Evolutionary conservation across 2,888 invertebrate genomes (phyloP).

Genomic region (Polydrusus pterygomalis): DNA sequence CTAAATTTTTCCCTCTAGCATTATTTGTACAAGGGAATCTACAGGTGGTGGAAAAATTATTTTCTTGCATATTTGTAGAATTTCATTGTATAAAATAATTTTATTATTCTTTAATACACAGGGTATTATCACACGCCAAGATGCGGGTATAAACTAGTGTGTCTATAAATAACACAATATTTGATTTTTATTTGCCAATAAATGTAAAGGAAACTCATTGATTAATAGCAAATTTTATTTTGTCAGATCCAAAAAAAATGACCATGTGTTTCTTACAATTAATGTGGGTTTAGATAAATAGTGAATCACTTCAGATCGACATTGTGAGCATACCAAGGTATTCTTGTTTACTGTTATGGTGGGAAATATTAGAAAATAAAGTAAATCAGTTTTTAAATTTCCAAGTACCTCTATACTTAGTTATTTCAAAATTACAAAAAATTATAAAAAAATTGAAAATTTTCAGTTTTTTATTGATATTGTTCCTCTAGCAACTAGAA

Average conservation of each 20-base stretch:
- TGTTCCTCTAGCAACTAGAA: too few species aligned
- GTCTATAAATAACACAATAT: not conserved
- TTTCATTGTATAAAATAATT: too few species aligned
- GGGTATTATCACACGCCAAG: too few species aligned
- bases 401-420: not conserved
- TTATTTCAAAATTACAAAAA: too few species aligned
- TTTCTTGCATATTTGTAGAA: too few species aligned
- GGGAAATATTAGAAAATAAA: slow-evolving; percentile 27
- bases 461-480: too few species aligned
- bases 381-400: too few species aligned
- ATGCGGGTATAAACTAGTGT: not conserved
- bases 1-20: too few species aligned
- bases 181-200: not conserved
- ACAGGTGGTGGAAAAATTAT: too few species aligned
- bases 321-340: slow-evolving; percentile 57
- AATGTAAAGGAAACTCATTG: not conserved
- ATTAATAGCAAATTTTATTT: slow-evolving; percentile 16
- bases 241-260: slow-evolving; percentile 40
- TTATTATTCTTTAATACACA: too few species aligned
- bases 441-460: too few species aligned
- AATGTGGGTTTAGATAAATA: slow-evolving; percentile 55
- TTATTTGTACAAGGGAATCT: too few species aligned
- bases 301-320: slow-evolving; percentile 55
- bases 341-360: slow-evolving; percentile 51
- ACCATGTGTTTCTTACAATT: slow-evolving; percentile 58